Evolutionary conservation across 2,113 vertebrate species (phyloP).

Genomic region (Tilapia sparmanii): DNA sequence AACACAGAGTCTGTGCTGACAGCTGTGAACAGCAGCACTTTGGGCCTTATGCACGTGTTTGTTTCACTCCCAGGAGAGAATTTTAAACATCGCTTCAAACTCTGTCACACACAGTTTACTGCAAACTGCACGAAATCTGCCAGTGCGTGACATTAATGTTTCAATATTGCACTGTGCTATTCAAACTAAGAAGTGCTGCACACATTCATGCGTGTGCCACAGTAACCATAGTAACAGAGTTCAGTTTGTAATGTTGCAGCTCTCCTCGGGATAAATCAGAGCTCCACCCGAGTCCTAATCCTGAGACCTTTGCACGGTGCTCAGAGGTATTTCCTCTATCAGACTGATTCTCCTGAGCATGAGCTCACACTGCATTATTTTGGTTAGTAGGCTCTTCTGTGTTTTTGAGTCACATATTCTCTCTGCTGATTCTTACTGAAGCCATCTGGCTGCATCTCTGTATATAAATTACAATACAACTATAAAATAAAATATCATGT

Average conservation of each 20-base stretch:
- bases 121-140: not conserved
- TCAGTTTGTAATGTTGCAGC: not conserved
- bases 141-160: not conserved
- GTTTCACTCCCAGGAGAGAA: not conserved
- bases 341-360: not conserved
- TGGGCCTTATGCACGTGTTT: not conserved
- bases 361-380: not conserved
- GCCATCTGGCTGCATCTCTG: not conserved
- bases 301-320: not conserved
- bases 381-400: not conserved
- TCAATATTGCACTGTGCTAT: not conserved
- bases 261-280: not conserved
- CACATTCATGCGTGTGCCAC: not conserved
- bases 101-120: not conserved
- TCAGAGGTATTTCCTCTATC: not conserved
- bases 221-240: not conserved
- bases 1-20: not conserved
- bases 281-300: not conserved
- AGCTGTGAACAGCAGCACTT: not conserved
- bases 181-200: not conserved
- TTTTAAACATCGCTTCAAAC: not conserved
- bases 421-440: not conserved
- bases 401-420: not conserved
- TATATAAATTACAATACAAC: not conserved
- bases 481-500: not conserved